These are phyloP conservation scores for Thysanoteuthis rhombus DNA, from an alignment of 2,888 invertebrate genomes.

Conservation along the genomic window DNA sequence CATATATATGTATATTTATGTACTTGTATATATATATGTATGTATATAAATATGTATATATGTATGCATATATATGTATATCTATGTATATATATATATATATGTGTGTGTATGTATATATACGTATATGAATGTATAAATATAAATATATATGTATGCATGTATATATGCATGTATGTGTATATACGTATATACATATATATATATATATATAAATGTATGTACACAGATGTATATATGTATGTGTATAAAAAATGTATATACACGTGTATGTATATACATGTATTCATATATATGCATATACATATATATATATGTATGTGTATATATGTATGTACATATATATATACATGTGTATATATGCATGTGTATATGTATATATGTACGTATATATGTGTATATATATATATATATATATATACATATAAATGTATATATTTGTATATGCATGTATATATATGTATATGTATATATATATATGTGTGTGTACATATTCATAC, in stretches of 20 bases:
- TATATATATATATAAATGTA: neutral
- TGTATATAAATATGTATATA: neutral
- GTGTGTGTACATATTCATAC: too few relatives aligned
- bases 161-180: neutral
- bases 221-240: neutral
- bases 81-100: too few relatives aligned
- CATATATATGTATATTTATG: neutral
- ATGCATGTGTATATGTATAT: neutral
- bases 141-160: neutral
- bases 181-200: neutral
- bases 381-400: too few relatives aligned
- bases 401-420: too few relatives aligned
- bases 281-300: neutral
- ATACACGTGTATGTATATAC: neutral
- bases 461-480: too few relatives aligned
- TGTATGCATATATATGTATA: neutral
- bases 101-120: too few relatives aligned
- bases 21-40: neutral
- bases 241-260: neutral
- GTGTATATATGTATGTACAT: conserved; percentile 20
- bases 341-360: neutral
- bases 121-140: neutral
- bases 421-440: too few relatives aligned
- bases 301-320: conserved; percentile 19
- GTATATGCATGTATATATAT: too few relatives aligned